phyloP scores from a whole-genome alignment of 2,113 vertebrate genomes.

The Dascyllus trimaculatus region DNA sequence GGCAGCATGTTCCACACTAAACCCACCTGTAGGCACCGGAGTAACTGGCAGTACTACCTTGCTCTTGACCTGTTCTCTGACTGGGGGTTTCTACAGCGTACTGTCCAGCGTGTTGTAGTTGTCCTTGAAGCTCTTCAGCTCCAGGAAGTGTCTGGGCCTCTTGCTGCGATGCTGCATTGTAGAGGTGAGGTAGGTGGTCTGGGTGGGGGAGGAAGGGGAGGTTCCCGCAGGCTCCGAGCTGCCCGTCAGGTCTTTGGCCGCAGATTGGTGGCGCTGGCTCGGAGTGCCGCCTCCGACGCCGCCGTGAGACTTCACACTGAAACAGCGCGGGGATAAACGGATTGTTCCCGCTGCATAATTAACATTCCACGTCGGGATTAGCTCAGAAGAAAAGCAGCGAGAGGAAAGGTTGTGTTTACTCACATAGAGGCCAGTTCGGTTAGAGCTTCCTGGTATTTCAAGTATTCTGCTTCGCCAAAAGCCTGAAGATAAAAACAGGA shows the following conservation, averaged over 20 bases:
- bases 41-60: conserved; percentile 25
- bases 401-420: conserved; percentile 73
- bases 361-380: conserved; percentile 64
- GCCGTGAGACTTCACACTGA: conserved; percentile 78
- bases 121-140: conserved; percentile 98
- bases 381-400: background rate
- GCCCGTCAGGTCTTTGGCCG: conserved; percentile 92
- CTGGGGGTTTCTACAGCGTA: conserved; percentile 84
- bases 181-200: conserved; percentile 92
- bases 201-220: conserved; percentile 87
- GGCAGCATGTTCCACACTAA: conserved; percentile 57
- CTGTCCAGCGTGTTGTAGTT: conserved; percentile 98
- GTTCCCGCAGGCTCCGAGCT: conserved; percentile 75
- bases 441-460: conserved; percentile 91
- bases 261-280: conserved; percentile 90
- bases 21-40: conserved; percentile 43
- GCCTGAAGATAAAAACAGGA: conserved; percentile 77
- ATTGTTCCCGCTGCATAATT: conserved; percentile 36
- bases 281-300: conserved; percentile 71
- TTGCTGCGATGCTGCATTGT: conserved; percentile 93
- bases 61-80: background rate
- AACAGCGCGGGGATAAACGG: conserved; percentile 18
- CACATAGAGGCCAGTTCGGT: conserved; percentile 90
- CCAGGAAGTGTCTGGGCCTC: conserved; percentile 94
- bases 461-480: conserved; percentile 91